A percentile compares a stretch with the other conserved stretches of the same genome.
Evolutionary conservation across 2,888 invertebrate genomes (phyloP).

Genomic region (Nymphalis polychloros): DNA sequence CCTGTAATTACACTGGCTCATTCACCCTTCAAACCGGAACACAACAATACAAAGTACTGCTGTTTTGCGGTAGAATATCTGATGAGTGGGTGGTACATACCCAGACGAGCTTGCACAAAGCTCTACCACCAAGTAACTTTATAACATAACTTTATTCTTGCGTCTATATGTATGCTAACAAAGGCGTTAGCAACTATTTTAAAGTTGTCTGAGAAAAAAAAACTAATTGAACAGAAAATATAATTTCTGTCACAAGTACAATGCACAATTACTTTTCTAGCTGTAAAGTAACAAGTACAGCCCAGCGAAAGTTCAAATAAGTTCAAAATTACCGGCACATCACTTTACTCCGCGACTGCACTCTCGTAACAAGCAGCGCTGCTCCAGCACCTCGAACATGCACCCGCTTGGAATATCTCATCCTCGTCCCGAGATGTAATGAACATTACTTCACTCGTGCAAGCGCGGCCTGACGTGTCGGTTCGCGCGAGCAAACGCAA

Average conservation of each 20-base stretch:
- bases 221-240: too few relatives aligned
- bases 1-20: too few relatives aligned
- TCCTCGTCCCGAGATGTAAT: slow-evolving; percentile 3
- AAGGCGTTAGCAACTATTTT: too few relatives aligned
- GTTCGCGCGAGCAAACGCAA: slow-evolving; percentile 20
- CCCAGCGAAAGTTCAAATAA: slow-evolving; percentile 11
- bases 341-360: slow-evolving; percentile 1
- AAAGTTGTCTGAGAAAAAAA: too few relatives aligned
- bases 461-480: slow-evolving; percentile 11
- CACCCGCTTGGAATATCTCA: slow-evolving; percentile 23
- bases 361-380: background rate
- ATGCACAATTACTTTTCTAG: background rate
- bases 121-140: too few relatives aligned
- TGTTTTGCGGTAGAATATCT: too few relatives aligned
- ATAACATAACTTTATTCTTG: too few relatives aligned
- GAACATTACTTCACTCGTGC: slow-evolving; percentile 5
- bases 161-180: too few relatives aligned
- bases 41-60: too few relatives aligned
- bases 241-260: background rate
- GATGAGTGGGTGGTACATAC: too few relatives aligned
- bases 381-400: slow-evolving; percentile 13
- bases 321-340: slow-evolving; percentile 20
- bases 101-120: too few relatives aligned
- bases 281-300: background rate
- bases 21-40: too few relatives aligned